These are phyloP conservation scores for Terebella lapidaria DNA, from an alignment of 2,888 invertebrate species.

Conservation along the genomic window DNA sequence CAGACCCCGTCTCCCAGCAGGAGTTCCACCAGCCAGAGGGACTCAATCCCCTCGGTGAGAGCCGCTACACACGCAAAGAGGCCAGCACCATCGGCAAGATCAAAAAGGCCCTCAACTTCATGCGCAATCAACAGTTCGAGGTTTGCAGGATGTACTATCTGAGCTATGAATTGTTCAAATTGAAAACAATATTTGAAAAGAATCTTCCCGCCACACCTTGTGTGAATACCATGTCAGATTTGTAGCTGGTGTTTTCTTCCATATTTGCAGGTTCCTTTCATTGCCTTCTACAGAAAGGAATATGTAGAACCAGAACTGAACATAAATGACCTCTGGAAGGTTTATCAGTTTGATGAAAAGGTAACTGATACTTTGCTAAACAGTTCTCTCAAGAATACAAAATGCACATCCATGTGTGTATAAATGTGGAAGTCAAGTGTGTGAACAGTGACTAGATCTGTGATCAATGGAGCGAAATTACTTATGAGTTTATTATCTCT, in stretches of 20 bases:
- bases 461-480: too few species aligned
- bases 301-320: conserved; percentile 90
- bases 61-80: conserved; percentile 27
- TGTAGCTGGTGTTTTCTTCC: too few species aligned
- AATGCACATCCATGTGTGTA: too few species aligned
- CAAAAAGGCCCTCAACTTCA: conserved; percentile 87
- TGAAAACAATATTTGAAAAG: too few species aligned
- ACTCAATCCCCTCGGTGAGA: background rate
- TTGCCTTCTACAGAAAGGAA: conserved; percentile 97
- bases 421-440: too few species aligned
- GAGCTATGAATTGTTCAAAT: too few species aligned
- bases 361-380: conserved; percentile 37
- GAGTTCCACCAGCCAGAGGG: conserved; percentile 15
- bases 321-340: conserved; percentile 94
- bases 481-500: too few species aligned
- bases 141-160: too few species aligned
- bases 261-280: conserved; percentile 75
- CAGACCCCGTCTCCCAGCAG: conserved; percentile 17
- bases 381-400: too few species aligned
- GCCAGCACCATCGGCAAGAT: conserved; percentile 65
- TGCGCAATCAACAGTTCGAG: conserved; percentile 90
- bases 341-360: conserved; percentile 93
- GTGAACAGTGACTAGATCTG: too few species aligned
- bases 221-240: too few species aligned
- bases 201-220: too few species aligned